A percentile compares a stretch with the other conserved stretches of the same genome.
These are phyloP conservation scores for Teleopsis dalmanni DNA, from an alignment of 1,140 invertebrate species.

Conservation along the genomic window DNA sequence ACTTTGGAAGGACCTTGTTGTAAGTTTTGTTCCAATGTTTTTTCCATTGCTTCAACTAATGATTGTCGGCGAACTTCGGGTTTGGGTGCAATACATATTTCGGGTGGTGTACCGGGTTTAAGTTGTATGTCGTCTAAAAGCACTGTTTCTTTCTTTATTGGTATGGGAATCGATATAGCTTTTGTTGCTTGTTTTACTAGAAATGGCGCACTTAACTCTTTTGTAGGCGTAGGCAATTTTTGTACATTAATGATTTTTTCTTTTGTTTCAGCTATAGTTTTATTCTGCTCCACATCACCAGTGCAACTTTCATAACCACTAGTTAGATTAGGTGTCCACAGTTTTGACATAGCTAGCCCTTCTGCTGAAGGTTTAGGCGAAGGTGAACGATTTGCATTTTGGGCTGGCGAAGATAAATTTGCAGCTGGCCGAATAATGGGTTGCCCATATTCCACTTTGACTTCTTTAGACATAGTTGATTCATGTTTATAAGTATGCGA, in stretches of 20 bases:
- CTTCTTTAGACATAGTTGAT: constrained; percentile 25
- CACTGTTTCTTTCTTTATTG: constrained; percentile 21
- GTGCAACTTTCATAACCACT: constrained; percentile 17
- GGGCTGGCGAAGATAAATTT: constrained; percentile 29
- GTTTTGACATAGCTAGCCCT: constrained; percentile 55
- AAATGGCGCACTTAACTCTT: constrained; percentile 48
- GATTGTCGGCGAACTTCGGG: constrained; percentile 45
- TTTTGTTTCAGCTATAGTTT: constrained; percentile 16
- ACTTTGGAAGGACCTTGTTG: constrained; percentile 49
- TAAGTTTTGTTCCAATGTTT: constrained; percentile 50
- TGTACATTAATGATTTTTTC: constrained; percentile 32
- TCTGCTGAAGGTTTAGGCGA: constrained; percentile 51
- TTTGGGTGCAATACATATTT: constrained; percentile 54
- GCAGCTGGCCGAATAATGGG: constrained; percentile 42
- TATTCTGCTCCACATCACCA: constrained; percentile 23
- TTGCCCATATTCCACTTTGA: constrained; percentile 34
- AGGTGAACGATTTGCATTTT: constrained; percentile 28
- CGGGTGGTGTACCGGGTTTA: constrained; percentile 56
- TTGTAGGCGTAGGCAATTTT: constrained; percentile 33
- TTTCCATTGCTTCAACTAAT: constrained; percentile 53
- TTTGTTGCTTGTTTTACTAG: constrained; percentile 46
- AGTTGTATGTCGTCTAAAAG: constrained; percentile 45
- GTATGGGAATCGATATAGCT: constrained; percentile 45
- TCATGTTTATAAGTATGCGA: constrained; percentile 32
- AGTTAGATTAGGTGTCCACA: constrained; percentile 45